These are phyloP conservation scores for Petrolisthes manimaculis DNA, from an alignment of 2,888 invertebrate species.

Conservation along the genomic window DNA sequence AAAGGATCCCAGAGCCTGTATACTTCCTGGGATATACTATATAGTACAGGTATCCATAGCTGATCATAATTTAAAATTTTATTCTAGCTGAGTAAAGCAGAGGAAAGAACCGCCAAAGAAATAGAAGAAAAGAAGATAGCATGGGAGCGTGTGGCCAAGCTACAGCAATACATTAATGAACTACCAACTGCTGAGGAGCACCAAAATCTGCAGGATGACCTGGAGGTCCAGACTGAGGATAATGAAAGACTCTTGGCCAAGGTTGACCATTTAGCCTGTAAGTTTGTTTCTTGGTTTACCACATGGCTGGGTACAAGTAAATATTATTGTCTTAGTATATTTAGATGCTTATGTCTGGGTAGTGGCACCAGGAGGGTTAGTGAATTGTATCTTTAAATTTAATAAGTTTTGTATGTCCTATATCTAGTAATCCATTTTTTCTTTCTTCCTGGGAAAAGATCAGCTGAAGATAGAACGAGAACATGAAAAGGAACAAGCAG, in stretches of 20 bases:
- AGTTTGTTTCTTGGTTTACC: not conserved
- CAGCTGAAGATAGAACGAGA: not conserved
- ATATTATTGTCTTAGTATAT: too few species aligned
- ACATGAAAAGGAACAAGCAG: conserved; percentile 11
- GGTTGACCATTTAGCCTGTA: conserved; percentile 21
- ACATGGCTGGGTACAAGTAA: not conserved
- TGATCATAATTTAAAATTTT: too few species aligned
- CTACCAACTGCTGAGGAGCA: conserved; percentile 33
- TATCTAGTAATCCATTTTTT: too few species aligned
- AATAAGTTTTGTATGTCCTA: too few species aligned
- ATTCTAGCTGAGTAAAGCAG: conserved; percentile 10
- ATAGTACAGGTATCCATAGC: not conserved
- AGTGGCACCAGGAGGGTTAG: too few species aligned
- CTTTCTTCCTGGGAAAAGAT: not conserved
- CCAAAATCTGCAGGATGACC: conserved; percentile 24
- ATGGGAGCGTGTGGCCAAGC: not conserved
- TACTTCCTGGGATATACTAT: not conserved
- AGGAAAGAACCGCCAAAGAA: not conserved
- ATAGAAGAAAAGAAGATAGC: not conserved
- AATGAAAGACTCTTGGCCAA: conserved; percentile 11
- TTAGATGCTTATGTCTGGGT: too few species aligned
- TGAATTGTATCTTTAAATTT: too few species aligned
- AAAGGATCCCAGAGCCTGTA: not conserved
- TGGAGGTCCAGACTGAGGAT: conserved; percentile 5
- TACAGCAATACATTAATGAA: conserved; percentile 28